Evolutionary conservation across 2,797 vertebrate species (phyloP).

Genomic region (Lepidocolaptes lacrymiger): DNA sequence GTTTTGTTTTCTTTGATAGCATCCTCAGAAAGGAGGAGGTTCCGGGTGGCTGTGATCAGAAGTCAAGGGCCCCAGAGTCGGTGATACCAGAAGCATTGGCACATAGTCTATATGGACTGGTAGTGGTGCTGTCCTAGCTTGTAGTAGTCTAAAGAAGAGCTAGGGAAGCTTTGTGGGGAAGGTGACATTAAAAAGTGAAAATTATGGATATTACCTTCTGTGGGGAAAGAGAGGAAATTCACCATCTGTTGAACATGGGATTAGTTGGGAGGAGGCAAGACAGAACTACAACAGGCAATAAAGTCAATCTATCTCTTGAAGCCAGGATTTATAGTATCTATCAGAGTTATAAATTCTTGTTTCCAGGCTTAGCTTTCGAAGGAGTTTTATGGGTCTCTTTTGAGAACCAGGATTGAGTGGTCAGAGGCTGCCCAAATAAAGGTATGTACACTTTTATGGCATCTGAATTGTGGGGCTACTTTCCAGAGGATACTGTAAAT

Average conservation of each 20-base stretch:
- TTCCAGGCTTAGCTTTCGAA: background rate
- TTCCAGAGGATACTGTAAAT: background rate
- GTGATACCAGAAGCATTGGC: background rate
- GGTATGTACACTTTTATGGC: background rate
- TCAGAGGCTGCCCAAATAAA: background rate
- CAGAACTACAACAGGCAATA: background rate
- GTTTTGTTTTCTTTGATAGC: background rate
- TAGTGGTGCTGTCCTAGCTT: background rate
- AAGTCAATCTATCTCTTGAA: background rate
- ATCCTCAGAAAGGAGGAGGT: background rate
- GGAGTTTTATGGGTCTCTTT: background rate
- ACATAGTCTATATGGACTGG: background rate
- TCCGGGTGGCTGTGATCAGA: background rate
- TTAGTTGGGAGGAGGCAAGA: background rate
- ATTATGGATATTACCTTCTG: background rate
- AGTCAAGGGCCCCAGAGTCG: background rate
- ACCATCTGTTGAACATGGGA: background rate
- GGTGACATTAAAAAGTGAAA: background rate
- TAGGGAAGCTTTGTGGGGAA: background rate
- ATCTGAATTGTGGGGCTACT: background rate
- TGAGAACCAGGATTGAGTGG: background rate
- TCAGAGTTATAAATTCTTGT: background rate
- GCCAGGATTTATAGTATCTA: background rate
- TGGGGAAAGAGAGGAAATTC: background rate
- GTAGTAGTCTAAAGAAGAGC: background rate